A percentile compares a stretch with the other conserved stretches of the same genome.
Conservation (phyloP, 2,797 vertebrate genomes). For the Amblyopsis hoosieri region DNA sequence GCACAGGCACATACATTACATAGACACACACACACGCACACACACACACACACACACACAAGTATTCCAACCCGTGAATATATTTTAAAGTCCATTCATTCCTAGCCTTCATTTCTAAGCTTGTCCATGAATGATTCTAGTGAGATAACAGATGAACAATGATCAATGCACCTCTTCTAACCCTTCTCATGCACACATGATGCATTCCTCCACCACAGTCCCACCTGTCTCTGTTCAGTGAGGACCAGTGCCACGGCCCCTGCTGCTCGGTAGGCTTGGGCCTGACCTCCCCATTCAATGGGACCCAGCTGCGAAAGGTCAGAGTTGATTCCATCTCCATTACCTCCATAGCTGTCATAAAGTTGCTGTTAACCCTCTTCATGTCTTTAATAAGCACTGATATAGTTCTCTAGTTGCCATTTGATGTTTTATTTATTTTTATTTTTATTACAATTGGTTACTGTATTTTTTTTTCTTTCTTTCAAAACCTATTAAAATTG, state of each 20-base stretch:
- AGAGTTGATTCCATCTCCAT: neutral
- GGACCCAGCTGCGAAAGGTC: conserved; percentile 63
- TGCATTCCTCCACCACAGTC: conserved; percentile 58
- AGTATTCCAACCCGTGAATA: neutral
- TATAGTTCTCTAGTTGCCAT: too few relatives aligned
- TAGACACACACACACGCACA: neutral
- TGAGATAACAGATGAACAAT: too few relatives aligned
- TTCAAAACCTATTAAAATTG: too few relatives aligned
- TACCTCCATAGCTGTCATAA: neutral
- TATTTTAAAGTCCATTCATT: neutral
- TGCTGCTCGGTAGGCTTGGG: conserved; percentile 75
- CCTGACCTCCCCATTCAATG: conserved; percentile 50
- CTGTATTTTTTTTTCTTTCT: too few relatives aligned
- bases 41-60: too few relatives aligned
- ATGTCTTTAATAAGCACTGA: too few relatives aligned
- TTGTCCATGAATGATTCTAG: neutral
- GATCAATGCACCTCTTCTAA: neutral
- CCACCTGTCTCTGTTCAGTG: conserved; percentile 76
- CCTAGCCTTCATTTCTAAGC: neutral
- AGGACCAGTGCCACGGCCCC: conserved; percentile 79
- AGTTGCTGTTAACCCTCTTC: neutral
- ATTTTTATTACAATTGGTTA: too few relatives aligned
- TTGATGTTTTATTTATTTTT: too few relatives aligned
- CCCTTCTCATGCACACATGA: conserved; percentile 1
- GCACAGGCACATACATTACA: too few relatives aligned